These are phyloP conservation scores for Atethmia centrago DNA, from an alignment of 2,888 invertebrate species.

Conservation along the genomic window DNA sequence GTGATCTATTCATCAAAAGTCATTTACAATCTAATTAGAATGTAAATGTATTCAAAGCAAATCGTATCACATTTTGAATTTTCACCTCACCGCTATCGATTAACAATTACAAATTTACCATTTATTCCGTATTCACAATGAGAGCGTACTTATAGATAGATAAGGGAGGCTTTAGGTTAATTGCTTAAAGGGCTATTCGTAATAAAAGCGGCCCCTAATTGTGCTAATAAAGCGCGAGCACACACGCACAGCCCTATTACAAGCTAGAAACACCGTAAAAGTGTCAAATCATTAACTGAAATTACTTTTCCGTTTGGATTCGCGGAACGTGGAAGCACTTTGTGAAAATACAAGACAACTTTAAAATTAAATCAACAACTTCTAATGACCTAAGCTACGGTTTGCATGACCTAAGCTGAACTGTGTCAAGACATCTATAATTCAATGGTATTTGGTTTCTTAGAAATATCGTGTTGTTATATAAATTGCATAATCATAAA, in stretches of 20 bases:
- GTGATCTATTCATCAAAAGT: conserved; percentile 25
- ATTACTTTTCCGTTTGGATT: conserved; percentile 78
- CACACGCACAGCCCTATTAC: conserved; percentile 73
- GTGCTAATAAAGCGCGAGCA: conserved; percentile 79
- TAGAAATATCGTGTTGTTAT: conserved; percentile 25
- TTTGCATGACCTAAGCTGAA: conserved; percentile 39
- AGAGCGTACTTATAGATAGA: conserved; percentile 56
- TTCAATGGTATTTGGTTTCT: conserved; percentile 33
- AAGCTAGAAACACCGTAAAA: conserved; percentile 78
- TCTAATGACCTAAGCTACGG: conserved; percentile 17
- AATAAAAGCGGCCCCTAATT: conserved; percentile 81
- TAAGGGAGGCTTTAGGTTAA: conserved; percentile 73
- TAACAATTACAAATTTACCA: conserved; percentile 58
- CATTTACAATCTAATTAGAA: conserved; percentile 29
- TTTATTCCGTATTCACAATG: conserved; percentile 46
- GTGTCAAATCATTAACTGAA: conserved; percentile 84
- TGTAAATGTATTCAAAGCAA: conserved; percentile 40
- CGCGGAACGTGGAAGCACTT: conserved; percentile 57
- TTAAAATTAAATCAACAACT: conserved; percentile 37
- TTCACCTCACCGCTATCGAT: conserved; percentile 46
- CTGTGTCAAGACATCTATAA: conserved; percentile 38
- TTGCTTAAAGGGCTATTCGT: conserved; percentile 80
- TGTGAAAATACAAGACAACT: conserved; percentile 37
- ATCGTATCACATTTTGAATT: conserved; percentile 50
- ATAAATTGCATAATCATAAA: background rate